Base-by-base conservation (phyloP, 2,797 vertebrate species). In the Spinus olivaceus region DNA sequence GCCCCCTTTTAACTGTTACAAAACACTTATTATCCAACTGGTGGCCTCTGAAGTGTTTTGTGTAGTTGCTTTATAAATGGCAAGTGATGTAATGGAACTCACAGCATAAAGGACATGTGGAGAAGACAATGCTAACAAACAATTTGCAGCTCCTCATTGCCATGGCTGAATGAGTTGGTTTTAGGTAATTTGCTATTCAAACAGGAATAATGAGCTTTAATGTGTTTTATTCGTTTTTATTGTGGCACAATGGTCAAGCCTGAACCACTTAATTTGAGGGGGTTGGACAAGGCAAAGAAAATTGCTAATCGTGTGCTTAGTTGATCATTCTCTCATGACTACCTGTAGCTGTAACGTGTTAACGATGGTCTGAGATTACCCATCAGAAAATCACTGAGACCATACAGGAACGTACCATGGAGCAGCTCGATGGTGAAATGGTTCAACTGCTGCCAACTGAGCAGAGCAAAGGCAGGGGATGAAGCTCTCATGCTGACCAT, bases 161-260 rank as follows among this genome's bases (percentile, higher is more conserved):
- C 6, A 0, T 70, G 51, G 56, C 67, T 66, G 70, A 84, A 39
- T 0, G 28, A 90, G 66, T 90, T 90, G 30, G 21, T 20, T 95
- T 94, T 76, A 49, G 83, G 41, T 92, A 49, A 88, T 80, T 82
- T 76, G 39, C 59, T 93, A 21, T 41, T 94, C 53, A 77, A 33
- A 85, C 33, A 72, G 51, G 44, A 88, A 53, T 94, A 90, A 92
- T 41, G 44, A 88, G 37, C 73, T 90, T 64, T 73, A 90, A 73
- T 49, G 50, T 0, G 0, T 70, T 76, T 78, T 30, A 37, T 24
- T 82, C 2, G 0, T 46, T 67, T 94, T 69, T 1, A 4, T 59
- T 82, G 51, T 59, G 42, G 37, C 24, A 18, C 0, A 2, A 12
- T 66, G 70, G 64, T 71, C 59, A 70, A 90, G 27, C 56, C 27